Conservation (phyloP, 2,797 vertebrate species). For the Alfaro cultratus region DNA sequence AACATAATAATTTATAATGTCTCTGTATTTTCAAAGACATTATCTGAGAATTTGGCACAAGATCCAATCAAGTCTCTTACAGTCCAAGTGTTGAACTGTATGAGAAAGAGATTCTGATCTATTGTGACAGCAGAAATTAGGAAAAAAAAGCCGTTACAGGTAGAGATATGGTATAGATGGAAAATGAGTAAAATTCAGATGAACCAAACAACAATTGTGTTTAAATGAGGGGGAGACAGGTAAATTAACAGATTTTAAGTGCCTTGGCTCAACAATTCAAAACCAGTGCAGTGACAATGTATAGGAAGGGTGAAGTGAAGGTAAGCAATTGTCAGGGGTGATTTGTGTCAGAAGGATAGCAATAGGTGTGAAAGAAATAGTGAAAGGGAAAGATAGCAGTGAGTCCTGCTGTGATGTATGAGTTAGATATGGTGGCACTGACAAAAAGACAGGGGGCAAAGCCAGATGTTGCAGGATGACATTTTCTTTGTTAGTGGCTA, state of each 20-base stretch:
- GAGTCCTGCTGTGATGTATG: slow-evolving; percentile 2
- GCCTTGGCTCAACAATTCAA: not conserved
- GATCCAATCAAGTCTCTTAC: not conserved
- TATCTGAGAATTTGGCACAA: not conserved
- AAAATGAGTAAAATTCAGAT: not conserved
- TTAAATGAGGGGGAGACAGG: not conserved
- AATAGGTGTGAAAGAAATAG: not conserved
- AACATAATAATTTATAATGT: not conserved
- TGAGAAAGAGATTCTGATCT: not conserved
- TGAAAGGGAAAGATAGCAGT: not conserved
- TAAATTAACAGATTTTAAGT: not conserved
- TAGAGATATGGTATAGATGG: not conserved
- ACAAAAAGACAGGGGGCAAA: not conserved
- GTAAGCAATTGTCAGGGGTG: not conserved
- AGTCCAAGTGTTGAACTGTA: not conserved
- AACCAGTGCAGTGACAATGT: not conserved
- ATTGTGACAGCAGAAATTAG: not conserved
- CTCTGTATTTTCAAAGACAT: not conserved
- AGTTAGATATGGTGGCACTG: not conserved
- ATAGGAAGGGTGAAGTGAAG: not conserved
- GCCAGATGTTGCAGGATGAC: not conserved
- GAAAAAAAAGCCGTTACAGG: not conserved
- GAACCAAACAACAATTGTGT: not conserved
- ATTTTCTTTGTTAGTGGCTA: not conserved
- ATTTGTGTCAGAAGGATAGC: slow-evolving; percentile 6